Conservation (phyloP, 1,140 invertebrate species). For the Aphaenogaster rudis region DNA sequence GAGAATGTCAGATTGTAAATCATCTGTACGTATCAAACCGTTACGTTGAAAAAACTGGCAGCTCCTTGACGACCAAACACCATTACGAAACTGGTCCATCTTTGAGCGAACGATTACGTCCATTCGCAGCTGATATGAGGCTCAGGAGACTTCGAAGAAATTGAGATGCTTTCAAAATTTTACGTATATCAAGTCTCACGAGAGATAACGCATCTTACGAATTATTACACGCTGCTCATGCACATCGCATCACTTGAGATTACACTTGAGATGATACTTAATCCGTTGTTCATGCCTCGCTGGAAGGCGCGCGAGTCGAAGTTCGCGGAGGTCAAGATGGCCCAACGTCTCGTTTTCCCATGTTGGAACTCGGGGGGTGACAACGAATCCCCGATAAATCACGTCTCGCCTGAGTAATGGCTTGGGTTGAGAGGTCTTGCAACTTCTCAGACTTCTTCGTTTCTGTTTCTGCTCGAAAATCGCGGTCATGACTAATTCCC, state of each 20-base stretch:
- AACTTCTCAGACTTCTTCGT: conserved; percentile 55
- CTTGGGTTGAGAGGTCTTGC: neutral
- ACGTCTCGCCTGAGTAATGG: conserved; percentile 70
- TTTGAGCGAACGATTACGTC: neutral
- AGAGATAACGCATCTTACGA: neutral
- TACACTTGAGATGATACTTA: conserved; percentile 13
- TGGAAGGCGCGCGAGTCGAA: conserved; percentile 11
- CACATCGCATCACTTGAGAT: conserved; percentile 1
- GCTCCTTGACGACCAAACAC: neutral
- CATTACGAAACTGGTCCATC: neutral
- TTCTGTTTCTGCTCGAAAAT: conserved; percentile 43
- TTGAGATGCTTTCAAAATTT: neutral
- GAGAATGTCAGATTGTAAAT: conserved; percentile 57
- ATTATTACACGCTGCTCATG: neutral
- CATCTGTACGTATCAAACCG: neutral
- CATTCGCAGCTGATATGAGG: neutral
- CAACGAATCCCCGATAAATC: conserved; percentile 67
- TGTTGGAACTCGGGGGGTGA: conserved; percentile 31
- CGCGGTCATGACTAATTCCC: conserved; percentile 32
- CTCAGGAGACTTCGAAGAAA: neutral
- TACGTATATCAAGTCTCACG: neutral
- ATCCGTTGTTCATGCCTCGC: conserved; percentile 9
- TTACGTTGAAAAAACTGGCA: conserved; percentile 17
- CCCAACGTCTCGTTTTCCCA: neutral
- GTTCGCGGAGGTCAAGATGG: conserved; percentile 39